Conservation (phyloP, 2,888 invertebrate species). For the Acleris emargana region DNA sequence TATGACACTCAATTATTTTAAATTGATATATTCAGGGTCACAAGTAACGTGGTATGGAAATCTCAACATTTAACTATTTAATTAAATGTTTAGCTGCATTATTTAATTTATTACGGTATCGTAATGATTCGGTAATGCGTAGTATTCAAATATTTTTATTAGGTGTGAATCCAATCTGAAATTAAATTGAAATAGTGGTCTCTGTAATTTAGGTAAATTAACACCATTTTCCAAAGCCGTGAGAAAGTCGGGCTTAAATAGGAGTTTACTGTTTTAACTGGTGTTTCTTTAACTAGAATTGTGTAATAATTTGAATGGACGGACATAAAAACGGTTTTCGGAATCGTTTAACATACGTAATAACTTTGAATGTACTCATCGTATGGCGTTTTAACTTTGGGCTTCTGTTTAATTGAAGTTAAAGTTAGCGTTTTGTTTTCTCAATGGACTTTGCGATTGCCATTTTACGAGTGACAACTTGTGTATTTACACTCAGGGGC, state of each 20-base stretch:
- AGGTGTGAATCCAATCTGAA: conserved; percentile 21
- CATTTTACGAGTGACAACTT: too few relatives aligned
- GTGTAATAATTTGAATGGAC: neutral
- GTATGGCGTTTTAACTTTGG: too few relatives aligned
- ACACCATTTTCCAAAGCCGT: conserved; percentile 9
- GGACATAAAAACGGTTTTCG: neutral
- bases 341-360: neutral
- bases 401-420: too few relatives aligned
- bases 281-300: conserved; percentile 4
- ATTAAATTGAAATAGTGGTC: conserved; percentile 17
- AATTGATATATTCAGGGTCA: conserved; percentile 16
- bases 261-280: neutral
- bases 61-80: conserved; percentile 24
- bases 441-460: too few relatives aligned
- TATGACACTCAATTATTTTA: conserved; percentile 31
- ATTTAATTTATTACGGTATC: conserved; percentile 32
- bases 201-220: conserved; percentile 21
- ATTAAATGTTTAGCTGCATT: conserved; percentile 25
- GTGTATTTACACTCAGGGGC: too few relatives aligned
- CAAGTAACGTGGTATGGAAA: conserved; percentile 27
- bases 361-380: too few relatives aligned
- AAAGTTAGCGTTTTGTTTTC: too few relatives aligned
- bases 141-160: conserved; percentile 24
- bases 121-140: conserved; percentile 14
- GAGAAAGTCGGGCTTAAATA: conserved; percentile 4